Conservation (phyloP, 1,140 invertebrate species). For the Trialeurodes vaporariorum region DNA sequence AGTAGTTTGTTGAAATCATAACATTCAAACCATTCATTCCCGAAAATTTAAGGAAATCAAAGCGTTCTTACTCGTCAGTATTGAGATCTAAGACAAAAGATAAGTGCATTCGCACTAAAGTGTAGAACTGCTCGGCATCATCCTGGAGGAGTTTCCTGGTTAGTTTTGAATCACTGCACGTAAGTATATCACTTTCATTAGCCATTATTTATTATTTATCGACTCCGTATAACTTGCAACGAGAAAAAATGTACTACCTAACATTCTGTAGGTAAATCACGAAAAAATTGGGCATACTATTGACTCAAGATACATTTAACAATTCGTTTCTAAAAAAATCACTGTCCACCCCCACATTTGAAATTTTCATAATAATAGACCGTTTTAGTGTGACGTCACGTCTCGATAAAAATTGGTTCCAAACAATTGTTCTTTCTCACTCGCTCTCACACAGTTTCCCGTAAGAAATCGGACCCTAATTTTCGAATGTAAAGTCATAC, state of each 20-base stretch:
- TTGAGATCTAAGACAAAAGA: constrained; percentile 74
- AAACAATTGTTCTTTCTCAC: no score
- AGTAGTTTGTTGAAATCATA: background rate
- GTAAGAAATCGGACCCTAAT: no score
- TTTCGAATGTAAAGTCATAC: no score
- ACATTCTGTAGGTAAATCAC: background rate
- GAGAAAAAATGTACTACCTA: background rate
- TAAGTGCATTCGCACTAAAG: constrained; percentile 80
- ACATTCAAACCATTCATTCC: constrained; percentile 10
- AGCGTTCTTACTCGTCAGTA: constrained; percentile 64
- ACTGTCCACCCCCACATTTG: no score
- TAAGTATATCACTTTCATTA: background rate
- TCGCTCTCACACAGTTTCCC: no score
- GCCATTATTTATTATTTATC: background rate
- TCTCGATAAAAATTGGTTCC: no score
- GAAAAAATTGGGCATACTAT: no score
- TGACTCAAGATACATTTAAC: no score
- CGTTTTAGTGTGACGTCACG: no score
- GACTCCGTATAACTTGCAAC: background rate
- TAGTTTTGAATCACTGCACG: constrained; percentile 24
- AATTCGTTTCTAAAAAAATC: no score
- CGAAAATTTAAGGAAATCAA: constrained; percentile 30
- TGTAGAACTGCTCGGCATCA: constrained; percentile 74
- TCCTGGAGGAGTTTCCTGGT: constrained; percentile 52
- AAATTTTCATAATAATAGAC: no score